phyloP scores from a whole-genome alignment of 2,113 vertebrate species.

The Triplophysa siluroides region DNA sequence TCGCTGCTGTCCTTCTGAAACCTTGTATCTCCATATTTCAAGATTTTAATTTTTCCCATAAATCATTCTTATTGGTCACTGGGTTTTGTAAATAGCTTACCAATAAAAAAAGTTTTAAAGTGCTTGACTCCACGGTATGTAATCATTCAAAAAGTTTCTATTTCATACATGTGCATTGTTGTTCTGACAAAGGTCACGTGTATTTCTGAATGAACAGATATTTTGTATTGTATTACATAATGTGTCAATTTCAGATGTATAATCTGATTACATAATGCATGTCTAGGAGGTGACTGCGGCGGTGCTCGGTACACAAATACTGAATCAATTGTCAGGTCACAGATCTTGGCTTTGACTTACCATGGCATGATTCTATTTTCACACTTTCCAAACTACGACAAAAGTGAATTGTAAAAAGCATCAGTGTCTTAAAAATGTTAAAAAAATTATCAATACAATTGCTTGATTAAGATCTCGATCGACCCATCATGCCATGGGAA shows the following conservation, averaged over 20 bases:
- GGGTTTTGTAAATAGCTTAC: no score
- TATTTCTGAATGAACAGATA: background rate
- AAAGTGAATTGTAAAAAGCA: background rate
- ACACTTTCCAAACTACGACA: conserved; percentile 22
- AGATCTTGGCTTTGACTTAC: background rate
- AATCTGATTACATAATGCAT: background rate
- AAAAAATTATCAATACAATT: background rate
- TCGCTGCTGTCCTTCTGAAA: no score
- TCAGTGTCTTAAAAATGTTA: conserved; percentile 13
- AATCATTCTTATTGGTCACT: no score
- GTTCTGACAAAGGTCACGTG: background rate
- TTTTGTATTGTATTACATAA: background rate
- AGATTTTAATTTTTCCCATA: no score
- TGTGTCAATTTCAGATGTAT: background rate
- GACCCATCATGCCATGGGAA: background rate
- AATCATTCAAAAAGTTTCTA: no score
- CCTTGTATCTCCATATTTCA: no score
- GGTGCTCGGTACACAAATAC: conserved; percentile 3
- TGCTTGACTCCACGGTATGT: no score
- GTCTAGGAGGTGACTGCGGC: background rate
- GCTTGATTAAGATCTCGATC: background rate
- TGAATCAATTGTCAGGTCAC: background rate
- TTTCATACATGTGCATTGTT: background rate
- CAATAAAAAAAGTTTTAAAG: no score
- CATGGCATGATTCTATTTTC: conserved; percentile 3